Conservation (phyloP, 2,888 invertebrate genomes). For the Scrobipalpa atriplicella region DNA sequence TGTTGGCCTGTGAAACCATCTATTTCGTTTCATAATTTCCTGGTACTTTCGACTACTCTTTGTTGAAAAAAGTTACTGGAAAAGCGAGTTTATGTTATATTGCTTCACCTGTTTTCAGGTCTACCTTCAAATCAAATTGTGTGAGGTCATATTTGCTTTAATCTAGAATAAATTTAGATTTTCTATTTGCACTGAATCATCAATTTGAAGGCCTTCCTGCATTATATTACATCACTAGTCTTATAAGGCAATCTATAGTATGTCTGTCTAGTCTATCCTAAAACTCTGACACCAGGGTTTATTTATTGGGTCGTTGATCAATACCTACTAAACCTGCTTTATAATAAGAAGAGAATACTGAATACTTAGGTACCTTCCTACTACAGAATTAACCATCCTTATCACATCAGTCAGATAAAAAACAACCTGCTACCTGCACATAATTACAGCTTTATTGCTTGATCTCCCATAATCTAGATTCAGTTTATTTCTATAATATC, state of each 20-base stretch:
- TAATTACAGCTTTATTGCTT: neutral
- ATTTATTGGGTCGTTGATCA: no score
- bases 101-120: neutral
- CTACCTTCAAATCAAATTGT: constrained; percentile 43
- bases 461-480: no score
- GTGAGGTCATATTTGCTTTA: constrained; percentile 42
- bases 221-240: neutral
- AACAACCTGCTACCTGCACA: no score
- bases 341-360: no score
- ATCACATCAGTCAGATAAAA: no score
- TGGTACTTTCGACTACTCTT: neutral
- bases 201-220: constrained; percentile 45
- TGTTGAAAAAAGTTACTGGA: neutral
- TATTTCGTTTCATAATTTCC: constrained; percentile 7
- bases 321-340: no score
- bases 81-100: neutral
- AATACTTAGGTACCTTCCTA: no score
- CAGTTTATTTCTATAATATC: neutral
- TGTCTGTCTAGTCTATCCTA: no score
- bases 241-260: neutral
- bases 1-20: constrained; percentile 44
- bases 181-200: constrained; percentile 61
- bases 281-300: no score
- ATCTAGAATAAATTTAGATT: constrained; percentile 33
- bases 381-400: no score